These are phyloP conservation scores for Poeciliopsis prolifica DNA, from an alignment of 2,113 vertebrate species.

Conservation along the genomic window DNA sequence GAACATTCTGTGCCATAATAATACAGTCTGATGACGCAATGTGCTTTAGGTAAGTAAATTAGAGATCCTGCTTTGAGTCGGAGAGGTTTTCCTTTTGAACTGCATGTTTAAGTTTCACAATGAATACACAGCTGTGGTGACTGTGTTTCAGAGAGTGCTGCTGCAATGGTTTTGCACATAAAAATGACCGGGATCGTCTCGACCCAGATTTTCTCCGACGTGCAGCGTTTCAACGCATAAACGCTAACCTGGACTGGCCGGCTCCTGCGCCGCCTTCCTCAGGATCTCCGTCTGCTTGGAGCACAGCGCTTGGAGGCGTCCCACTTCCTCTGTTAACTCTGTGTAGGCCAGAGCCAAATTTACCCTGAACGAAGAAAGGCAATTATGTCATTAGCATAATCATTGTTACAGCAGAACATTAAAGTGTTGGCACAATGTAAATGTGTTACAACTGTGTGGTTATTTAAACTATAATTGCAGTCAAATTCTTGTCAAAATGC, in stretches of 20 bases:
- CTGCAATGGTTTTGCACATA: not conserved
- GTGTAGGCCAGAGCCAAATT: constrained; percentile 97
- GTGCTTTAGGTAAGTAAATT: not conserved
- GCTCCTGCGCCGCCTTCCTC: constrained; percentile 90
- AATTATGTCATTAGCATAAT: constrained; percentile 41
- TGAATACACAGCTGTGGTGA: not conserved
- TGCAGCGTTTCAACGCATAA: not conserved
- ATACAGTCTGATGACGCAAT: not conserved
- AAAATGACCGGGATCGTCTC: no score
- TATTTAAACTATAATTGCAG: constrained; percentile 3
- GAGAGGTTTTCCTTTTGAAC: not conserved
- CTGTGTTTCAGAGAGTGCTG: not conserved
- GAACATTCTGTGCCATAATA: not conserved
- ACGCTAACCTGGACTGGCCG: constrained; percentile 79
- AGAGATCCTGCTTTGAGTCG: not conserved
- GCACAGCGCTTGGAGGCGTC: constrained; percentile 87
- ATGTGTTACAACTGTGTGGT: not conserved
- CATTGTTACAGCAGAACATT: constrained; percentile 13
- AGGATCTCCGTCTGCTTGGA: constrained; percentile 92
- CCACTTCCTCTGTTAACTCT: constrained; percentile 93
- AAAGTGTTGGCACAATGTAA: not conserved
- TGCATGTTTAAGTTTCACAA: not conserved
- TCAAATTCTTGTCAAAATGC: not conserved
- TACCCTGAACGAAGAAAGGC: constrained; percentile 80
- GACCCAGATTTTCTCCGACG: no score